Evolutionary conservation across 2,113 vertebrate species (phyloP).

Genomic region (Rhodinocichla rosea): DNA sequence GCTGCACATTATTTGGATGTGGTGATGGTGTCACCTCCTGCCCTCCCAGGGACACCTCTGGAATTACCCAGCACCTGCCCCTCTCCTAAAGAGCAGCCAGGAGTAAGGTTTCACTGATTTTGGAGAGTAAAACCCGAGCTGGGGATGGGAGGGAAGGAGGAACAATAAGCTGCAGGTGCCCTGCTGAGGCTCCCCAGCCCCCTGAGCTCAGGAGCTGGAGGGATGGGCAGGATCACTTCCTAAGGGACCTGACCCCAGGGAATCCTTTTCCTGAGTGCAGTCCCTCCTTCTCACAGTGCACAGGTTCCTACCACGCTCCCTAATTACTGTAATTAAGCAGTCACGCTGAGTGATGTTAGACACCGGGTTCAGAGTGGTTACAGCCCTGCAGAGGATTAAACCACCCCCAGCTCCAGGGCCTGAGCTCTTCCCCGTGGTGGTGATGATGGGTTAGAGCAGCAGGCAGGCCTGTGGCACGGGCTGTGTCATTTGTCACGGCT

Average conservation of each 20-base stretch:
- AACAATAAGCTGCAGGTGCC: fast-evolving
- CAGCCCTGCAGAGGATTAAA: slow-evolving; percentile 2
- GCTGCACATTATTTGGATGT: no score
- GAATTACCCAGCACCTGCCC: background rate
- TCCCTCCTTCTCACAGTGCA: background rate
- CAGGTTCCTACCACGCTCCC: background rate
- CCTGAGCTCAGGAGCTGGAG: background rate
- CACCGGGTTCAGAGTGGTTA: background rate
- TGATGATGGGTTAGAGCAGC: background rate
- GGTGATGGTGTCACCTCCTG: background rate
- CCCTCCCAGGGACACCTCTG: background rate
- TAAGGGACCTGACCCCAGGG: background rate
- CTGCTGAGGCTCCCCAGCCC: background rate
- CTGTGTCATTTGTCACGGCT: background rate
- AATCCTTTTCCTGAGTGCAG: background rate
- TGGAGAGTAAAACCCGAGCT: background rate
- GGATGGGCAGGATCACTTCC: background rate
- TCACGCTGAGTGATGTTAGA: slow-evolving; percentile 43
- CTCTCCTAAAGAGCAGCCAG: background rate
- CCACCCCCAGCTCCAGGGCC: background rate
- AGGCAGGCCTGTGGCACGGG: background rate
- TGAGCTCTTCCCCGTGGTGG: background rate
- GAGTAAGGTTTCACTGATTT: background rate
- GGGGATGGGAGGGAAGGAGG: background rate
- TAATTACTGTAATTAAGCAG: slow-evolving; percentile 72